phyloP scores from a whole-genome alignment of 2,888 invertebrate genomes.

The Ormyrus pomaceus region DNA sequence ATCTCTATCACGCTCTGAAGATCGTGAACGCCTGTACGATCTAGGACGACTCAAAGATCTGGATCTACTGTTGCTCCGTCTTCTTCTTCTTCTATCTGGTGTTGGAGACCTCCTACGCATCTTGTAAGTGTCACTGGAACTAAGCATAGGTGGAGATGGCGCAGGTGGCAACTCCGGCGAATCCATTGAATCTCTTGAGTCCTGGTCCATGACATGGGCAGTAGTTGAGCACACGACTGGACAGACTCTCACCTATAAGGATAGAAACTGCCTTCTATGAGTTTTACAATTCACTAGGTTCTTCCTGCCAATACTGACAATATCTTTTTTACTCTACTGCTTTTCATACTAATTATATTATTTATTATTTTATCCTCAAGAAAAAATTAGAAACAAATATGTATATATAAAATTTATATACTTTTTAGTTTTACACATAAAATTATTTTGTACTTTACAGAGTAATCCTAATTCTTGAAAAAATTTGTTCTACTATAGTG shows the following conservation, averaged over 20 bases:
- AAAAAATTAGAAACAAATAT: conserved; percentile 34
- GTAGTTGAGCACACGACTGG: conserved; percentile 77
- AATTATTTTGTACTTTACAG: not conserved
- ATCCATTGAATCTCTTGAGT: conserved; percentile 75
- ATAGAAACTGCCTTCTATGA: conserved; percentile 83
- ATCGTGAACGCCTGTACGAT: conserved; percentile 63
- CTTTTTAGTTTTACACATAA: conserved; percentile 2
- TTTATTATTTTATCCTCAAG: conserved; percentile 26
- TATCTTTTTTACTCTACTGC: conserved; percentile 22
- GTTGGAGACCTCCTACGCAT: conserved; percentile 55
- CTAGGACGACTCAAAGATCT: conserved; percentile 61
- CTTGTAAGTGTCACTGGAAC: conserved; percentile 53
- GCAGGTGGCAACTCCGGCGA: conserved; percentile 68
- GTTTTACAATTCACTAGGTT: conserved; percentile 66
- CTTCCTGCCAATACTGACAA: conserved; percentile 66
- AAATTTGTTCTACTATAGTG: not conserved
- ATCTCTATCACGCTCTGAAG: conserved; percentile 53
- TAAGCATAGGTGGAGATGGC: conserved; percentile 70
- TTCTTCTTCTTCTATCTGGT: conserved; percentile 68
- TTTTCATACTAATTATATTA: conserved; percentile 39
- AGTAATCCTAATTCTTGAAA: not conserved
- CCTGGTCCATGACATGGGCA: conserved; percentile 76
- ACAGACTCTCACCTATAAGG: conserved; percentile 79
- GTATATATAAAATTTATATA: conserved; percentile 11
- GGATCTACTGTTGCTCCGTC: conserved; percentile 67